Evolutionary conservation across 2,113 vertebrate species (phyloP), one percentile per base, ranked within the genome.

Genomic region (Syngnathus typhle): DNA sequence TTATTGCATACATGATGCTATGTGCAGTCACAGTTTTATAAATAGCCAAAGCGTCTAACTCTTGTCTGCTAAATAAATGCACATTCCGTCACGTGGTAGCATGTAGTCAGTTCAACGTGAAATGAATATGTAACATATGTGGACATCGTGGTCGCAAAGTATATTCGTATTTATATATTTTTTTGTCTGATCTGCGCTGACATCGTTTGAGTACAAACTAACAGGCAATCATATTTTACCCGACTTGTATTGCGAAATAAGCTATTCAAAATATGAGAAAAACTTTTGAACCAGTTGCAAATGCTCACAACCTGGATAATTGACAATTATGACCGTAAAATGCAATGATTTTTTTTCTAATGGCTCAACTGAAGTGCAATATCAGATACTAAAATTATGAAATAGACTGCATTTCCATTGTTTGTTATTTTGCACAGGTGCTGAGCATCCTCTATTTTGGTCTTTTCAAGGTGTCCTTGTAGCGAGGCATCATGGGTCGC

Each of bases 401-500:
- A 7, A 13, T 18, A 32, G 13, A 60, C 3, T 39, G 38, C 3
- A 60, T 19, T n/a, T 21, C 16, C n/a, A 52, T n/a, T 52, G 3
- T 12, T 58, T 41, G 9, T 39, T 58, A 10, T 59, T 64, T 62
- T 71, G 13, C 7, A 51, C 46, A 11, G 10, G 13, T 0, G 18
- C 46, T 54, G 1, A 49, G 12, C 21, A 49, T 39, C 6, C 49
- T 16, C 13, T 47, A 11, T 21, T 64, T 23, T 36, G 6, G 1
- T 5, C 23, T 54, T 81, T 72, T 36, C 58, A 85, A 72, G 8
- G 13, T 38, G 44, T 60, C 27, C 41, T 63, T 80, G 15, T 81
- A 84, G 62, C 52, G 68, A 10, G 44, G 61, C 79, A 73, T 70
- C 70, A 98, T 98, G 96, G 95, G 96, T 82, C 91, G 96, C 21